Evolutionary conservation across 2,113 vertebrate genomes (phyloP).

Genomic region (Dinomys branickii): DNA sequence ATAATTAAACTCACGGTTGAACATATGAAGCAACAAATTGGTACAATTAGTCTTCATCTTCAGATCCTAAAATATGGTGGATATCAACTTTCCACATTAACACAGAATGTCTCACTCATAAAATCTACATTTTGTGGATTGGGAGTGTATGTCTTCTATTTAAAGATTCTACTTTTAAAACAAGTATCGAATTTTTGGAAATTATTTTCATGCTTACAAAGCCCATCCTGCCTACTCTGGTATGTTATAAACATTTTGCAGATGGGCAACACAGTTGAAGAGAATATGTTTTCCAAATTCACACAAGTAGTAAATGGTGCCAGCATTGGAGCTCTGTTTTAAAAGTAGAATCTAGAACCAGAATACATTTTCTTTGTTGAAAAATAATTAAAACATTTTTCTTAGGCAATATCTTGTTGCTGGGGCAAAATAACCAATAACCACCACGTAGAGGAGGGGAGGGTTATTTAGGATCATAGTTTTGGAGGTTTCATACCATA

Average conservation of each 20-base stretch:
- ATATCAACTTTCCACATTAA: neutral
- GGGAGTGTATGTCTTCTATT: neutral
- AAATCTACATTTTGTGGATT: neutral
- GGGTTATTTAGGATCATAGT: neutral
- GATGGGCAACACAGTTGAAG: neutral
- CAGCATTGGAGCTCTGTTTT: neutral
- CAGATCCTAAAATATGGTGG: neutral
- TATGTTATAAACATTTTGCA: neutral
- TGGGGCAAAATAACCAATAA: neutral
- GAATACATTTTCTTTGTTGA: neutral
- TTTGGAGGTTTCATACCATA: neutral
- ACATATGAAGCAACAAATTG: neutral
- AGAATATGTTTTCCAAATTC: neutral
- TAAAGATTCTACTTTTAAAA: neutral
- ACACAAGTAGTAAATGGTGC: neutral
- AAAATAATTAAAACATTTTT: neutral
- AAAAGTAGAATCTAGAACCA: neutral
- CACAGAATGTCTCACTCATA: neutral
- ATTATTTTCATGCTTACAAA: neutral
- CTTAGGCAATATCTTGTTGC: neutral
- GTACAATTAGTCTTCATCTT: slow-evolving; percentile 21
- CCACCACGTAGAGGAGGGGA: neutral
- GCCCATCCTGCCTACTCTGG: neutral
- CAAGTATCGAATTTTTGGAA: neutral
- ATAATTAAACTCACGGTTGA: neutral